Evolutionary conservation across 2,888 invertebrate species (phyloP), one percentile per base, ranked within the genome.

Genomic region (Eilema depressum): DNA sequence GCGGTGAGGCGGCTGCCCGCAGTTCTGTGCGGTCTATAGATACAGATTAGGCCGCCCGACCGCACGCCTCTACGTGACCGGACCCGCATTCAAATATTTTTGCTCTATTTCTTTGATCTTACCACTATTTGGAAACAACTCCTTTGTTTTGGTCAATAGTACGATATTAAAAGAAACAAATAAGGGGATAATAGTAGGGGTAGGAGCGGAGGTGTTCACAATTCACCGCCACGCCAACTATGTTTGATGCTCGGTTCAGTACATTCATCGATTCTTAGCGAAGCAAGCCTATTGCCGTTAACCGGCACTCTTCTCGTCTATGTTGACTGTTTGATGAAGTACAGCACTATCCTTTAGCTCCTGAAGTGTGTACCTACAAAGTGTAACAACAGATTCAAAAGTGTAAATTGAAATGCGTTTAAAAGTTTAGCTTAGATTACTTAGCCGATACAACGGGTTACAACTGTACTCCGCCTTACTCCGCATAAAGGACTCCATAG

Each of bases 51-150:
- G 79, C 81, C 81, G 77, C 76, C 76, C 83, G 80, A 88, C 88
- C 87, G 82, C 89, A 86, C 75, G 68, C 76, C 69, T 56, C 71
- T 85, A 87, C 89, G 90, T 89, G 89, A 88, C 86, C 82, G 73
- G 71, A 73, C 69, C 76, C 76, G 76, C 76, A 80, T 82, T 74
- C 80, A 82, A 78, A 80, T 84, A 79, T 81, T 77, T 85, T 78
- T 77, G 75, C 67, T 77, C 60, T 68, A 74, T 79, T 78, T 77
- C 80, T 84, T 84, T 85, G 83, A 83, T 83, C 78, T 69, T 53
- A 63, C 76, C 73, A 80, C 81, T 78, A 78, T 71, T 77, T 60
- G 56, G 65, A 64, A 59, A 70, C 66, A 75, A 70, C 61, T 33
- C 23, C 71, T 76, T 78, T 75, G 66, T 80, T 53, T 72, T 70